Conservation (phyloP, 2,888 invertebrate genomes). For the Netelia fuscicornis region DNA sequence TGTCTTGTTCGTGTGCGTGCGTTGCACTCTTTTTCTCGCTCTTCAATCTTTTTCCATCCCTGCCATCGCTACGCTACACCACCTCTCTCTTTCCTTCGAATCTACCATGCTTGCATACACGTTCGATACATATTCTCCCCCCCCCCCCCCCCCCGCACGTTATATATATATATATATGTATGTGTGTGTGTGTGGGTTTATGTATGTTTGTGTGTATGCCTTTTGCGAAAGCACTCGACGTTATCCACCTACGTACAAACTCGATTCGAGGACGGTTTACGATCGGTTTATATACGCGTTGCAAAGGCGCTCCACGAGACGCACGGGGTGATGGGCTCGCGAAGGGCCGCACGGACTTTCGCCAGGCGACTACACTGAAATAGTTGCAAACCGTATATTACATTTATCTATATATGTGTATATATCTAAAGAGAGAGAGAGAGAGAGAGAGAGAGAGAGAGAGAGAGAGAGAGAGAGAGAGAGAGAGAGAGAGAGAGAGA, state of each 20-base stretch:
- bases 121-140: neutral
- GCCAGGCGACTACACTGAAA: conserved; percentile 38
- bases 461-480: no score
- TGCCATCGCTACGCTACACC: neutral
- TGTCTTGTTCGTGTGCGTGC: conserved; percentile 44
- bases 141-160: neutral
- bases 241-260: conserved; percentile 77
- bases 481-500: no score
- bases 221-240: conserved; percentile 47
- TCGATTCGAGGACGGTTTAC: conserved; percentile 80
- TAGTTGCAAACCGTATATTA: conserved; percentile 33
- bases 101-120: neutral
- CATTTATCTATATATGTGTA: neutral
- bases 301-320: conserved; percentile 24
- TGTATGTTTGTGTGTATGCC: conserved; percentile 6
- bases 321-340: neutral
- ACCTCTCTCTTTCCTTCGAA: conserved; percentile 2
- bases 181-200: neutral
- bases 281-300: conserved; percentile 76
- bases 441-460: no score
- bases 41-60: conserved; percentile 28
- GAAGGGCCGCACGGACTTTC: conserved; percentile 5
- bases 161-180: neutral
- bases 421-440: no score
- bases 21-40: conserved; percentile 59